Evolutionary conservation across 2,797 vertebrate species (phyloP).

Genomic region (Stomatorhinus walkeri): DNA sequence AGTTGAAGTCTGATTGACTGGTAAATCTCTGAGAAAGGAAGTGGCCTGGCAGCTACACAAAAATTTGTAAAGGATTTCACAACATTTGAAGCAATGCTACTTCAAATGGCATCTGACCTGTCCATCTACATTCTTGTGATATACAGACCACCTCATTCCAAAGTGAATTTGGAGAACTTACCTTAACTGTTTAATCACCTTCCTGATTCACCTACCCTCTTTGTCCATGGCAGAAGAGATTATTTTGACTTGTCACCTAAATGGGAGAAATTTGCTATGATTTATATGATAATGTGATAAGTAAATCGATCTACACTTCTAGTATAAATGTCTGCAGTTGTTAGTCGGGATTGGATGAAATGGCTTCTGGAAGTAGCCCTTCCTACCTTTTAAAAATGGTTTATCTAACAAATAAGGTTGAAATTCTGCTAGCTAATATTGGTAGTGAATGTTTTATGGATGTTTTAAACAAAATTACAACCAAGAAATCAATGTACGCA

Average conservation of each 20-base stretch:
- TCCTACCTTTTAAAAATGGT: not conserved
- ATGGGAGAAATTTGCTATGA: not conserved
- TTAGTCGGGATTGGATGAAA: not conserved
- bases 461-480: not conserved
- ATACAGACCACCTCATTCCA: not conserved
- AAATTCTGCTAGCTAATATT: not conserved
- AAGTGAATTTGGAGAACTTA: not conserved
- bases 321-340: not conserved
- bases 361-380: not conserved
- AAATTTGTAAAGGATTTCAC: not conserved
- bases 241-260: not conserved
- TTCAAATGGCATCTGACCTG: not conserved
- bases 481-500: not conserved
- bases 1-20: not conserved
- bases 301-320: not conserved
- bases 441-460: not conserved
- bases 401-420: not conserved
- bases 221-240: not conserved
- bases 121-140: not conserved
- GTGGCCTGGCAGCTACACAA: not conserved
- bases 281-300: not conserved
- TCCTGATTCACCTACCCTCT: not conserved
- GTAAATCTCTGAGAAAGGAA: not conserved
- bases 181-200: not conserved
- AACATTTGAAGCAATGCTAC: not conserved